These are phyloP conservation scores for Pectinophora gossypiella DNA, from an alignment of 1,140 invertebrate species.

Conservation along the genomic window DNA sequence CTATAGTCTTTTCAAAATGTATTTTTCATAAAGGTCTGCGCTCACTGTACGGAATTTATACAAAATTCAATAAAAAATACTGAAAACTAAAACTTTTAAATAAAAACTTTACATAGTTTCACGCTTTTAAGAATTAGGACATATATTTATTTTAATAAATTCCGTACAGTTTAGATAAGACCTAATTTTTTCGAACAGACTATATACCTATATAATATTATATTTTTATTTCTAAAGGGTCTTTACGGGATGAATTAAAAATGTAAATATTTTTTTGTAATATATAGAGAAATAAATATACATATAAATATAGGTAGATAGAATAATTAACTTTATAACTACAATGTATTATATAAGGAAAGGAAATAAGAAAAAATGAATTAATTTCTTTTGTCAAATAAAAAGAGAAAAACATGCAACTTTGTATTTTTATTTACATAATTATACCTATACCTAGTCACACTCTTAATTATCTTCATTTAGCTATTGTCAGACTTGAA, in stretches of 20 bases:
- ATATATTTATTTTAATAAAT: no score
- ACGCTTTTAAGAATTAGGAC: no score
- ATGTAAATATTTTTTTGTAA: slow-evolving; percentile 71
- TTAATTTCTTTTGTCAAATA: slow-evolving; percentile 74
- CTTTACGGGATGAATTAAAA: slow-evolving; percentile 51
- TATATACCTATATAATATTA: slow-evolving; percentile 17
- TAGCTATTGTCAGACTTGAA: no score
- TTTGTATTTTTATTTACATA: slow-evolving; percentile 43
- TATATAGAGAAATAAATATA: slow-evolving; percentile 67
- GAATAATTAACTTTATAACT: slow-evolving; percentile 67
- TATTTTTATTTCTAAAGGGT: slow-evolving; percentile 39
- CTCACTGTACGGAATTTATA: no score
- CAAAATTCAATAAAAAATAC: no score
- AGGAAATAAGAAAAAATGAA: slow-evolving; percentile 63
- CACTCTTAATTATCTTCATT: no score
- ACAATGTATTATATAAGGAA: slow-evolving; percentile 69
- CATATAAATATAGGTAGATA: slow-evolving; percentile 69
- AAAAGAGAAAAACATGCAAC: slow-evolving; percentile 58
- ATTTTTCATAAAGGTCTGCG: no score
- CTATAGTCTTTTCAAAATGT: slow-evolving; percentile 13
- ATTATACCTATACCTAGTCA: no score
- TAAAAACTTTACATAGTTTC: no score
- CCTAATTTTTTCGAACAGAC: slow-evolving; percentile 22
- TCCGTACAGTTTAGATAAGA: no score
- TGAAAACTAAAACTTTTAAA: no score